Percentiles rank a stretch among this genome's conserved stretches.
Conservation (phyloP, 2,797 vertebrate genomes). For the Astyanax mexicanus region DNA sequence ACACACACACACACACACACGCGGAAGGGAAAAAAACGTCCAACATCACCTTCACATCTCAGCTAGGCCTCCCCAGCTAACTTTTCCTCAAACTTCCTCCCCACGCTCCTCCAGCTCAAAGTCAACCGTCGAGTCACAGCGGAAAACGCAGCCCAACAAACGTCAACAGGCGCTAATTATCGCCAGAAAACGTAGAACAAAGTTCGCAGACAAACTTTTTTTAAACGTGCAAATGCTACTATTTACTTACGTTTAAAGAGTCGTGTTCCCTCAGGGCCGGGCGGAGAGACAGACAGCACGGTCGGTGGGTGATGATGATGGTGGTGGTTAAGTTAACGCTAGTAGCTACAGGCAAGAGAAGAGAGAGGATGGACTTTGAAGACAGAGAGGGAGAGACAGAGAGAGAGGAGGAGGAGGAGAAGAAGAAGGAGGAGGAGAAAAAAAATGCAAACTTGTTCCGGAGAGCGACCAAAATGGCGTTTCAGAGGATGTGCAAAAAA, state of each 20-base stretch:
- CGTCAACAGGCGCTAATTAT: too few relatives aligned
- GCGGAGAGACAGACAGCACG: slow-evolving; percentile 84
- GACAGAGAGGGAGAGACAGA: slow-evolving; percentile 19
- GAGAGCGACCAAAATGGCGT: slow-evolving; percentile 97
- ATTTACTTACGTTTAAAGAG: slow-evolving; percentile 87
- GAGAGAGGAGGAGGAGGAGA: neutral
- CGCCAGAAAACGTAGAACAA: too few relatives aligned
- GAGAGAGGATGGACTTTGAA: slow-evolving; percentile 74
- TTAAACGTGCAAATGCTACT: too few relatives aligned
- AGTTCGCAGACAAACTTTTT: too few relatives aligned
- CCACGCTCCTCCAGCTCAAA: slow-evolving; percentile 10
- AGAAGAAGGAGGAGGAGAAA: slow-evolving; percentile 50
- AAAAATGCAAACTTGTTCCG: slow-evolving; percentile 89
- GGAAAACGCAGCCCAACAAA: slow-evolving; percentile 7
- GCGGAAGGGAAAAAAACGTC: slow-evolving; percentile 36
- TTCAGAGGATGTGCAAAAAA: slow-evolving; percentile 96
- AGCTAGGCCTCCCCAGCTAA: slow-evolving; percentile 30
- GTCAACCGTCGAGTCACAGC: slow-evolving; percentile 15
- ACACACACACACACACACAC: slow-evolving; percentile 37
- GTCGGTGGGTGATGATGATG: slow-evolving; percentile 75
- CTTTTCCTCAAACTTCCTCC: neutral
- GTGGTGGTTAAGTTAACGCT: too few relatives aligned
- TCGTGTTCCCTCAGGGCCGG: slow-evolving; percentile 80
- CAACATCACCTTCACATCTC: slow-evolving; percentile 37
- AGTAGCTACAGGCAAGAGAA: too few relatives aligned